Percentiles rank a stretch among this genome's conserved stretches.
Evolutionary conservation across 2,797 vertebrate species (phyloP).

Genomic region (Onychomys torridus): DNA sequence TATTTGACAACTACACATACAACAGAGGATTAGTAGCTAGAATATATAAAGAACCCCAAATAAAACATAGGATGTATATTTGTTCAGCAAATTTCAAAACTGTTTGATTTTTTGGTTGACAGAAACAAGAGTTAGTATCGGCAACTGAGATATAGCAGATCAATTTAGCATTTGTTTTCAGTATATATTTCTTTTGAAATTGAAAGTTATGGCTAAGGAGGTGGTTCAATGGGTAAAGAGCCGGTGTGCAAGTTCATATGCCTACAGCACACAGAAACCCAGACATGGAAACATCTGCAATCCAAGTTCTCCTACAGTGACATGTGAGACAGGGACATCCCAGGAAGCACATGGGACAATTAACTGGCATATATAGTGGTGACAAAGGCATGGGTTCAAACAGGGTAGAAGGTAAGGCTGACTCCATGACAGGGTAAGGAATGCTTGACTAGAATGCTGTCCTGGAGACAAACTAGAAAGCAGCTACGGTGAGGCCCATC

Average conservation of each 20-base stretch:
- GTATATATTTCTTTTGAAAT: constrained; percentile 27
- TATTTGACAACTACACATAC: background rate
- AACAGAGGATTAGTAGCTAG: background rate
- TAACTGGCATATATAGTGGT: background rate
- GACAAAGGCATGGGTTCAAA: background rate
- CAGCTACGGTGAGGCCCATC: background rate
- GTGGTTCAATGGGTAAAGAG: background rate
- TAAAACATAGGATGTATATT: background rate
- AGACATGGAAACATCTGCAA: background rate
- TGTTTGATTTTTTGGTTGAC: background rate
- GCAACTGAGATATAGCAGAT: background rate
- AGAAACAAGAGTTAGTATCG: constrained; percentile 16
- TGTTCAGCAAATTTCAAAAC: constrained; percentile 40
- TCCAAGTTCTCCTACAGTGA: background rate
- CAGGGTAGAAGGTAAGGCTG: background rate
- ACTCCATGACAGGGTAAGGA: background rate
- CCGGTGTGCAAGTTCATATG: background rate
- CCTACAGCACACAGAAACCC: too few relatives aligned
- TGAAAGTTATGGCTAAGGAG: background rate
- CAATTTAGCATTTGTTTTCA: constrained; percentile 30
- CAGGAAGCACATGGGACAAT: background rate
- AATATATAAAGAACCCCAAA: background rate
- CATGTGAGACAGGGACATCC: too few relatives aligned
- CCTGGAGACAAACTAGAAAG: background rate
- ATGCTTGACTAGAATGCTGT: background rate